A percentile compares a stretch with the other conserved stretches of the same genome.
Evolutionary conservation across 1,140 invertebrate genomes (phyloP).

Genomic region (Tenebrio molitor): DNA sequence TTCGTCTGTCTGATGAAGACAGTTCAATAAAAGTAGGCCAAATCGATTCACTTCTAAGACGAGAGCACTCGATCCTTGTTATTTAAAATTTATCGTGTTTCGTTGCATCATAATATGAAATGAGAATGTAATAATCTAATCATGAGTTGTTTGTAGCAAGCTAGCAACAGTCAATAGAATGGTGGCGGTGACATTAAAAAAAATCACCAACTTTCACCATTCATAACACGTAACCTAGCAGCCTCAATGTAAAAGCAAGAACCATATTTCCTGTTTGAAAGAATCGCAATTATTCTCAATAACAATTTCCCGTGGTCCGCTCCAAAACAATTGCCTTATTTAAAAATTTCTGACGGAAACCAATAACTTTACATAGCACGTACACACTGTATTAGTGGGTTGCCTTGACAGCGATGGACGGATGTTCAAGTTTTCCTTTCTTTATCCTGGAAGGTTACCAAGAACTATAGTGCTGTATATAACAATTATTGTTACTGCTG

Average conservation of each 20-base stretch:
- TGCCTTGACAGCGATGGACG: conserved; percentile 29
- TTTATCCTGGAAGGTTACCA: conserved; percentile 31
- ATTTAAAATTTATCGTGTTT: conserved; percentile 19
- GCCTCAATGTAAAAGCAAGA: conserved; percentile 43
- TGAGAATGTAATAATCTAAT: conserved; percentile 44
- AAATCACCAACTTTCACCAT: conserved; percentile 47
- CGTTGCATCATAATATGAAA: conserved; percentile 40
- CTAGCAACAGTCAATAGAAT: conserved; percentile 38
- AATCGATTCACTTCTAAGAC: not conserved
- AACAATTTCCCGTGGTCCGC: conserved; percentile 36
- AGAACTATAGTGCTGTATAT: conserved; percentile 11
- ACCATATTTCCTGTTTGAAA: conserved; percentile 48
- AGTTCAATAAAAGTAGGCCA: conserved; percentile 9
- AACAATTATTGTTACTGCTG: not conserved
- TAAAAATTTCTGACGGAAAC: conserved; percentile 22
- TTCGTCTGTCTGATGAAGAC: not conserved
- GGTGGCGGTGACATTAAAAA: conserved; percentile 41
- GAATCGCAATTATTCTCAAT: conserved; percentile 42
- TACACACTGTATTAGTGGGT: conserved; percentile 11
- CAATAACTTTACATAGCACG: not conserved
- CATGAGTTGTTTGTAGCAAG: conserved; percentile 30
- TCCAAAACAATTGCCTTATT: conserved; percentile 20
- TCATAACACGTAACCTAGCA: conserved; percentile 43
- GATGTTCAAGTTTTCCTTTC: conserved; percentile 36
- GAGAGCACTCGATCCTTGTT: conserved; percentile 13